These are phyloP conservation scores for Leptobrachium ailaonicum DNA, from an alignment of 2,113 vertebrate genomes.

Conservation along the genomic window DNA sequence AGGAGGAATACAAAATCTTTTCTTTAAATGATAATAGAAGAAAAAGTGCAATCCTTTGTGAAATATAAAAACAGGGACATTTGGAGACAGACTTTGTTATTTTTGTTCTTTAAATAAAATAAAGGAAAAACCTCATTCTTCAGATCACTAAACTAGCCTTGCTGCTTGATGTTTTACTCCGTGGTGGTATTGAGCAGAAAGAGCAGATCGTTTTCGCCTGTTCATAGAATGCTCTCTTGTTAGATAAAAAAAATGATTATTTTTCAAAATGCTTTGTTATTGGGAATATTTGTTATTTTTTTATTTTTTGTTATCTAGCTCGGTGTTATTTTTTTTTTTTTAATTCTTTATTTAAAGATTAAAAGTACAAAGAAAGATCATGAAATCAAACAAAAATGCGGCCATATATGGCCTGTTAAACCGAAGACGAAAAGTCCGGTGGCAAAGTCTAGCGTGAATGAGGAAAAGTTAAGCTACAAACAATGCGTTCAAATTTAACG, in stretches of 20 bases:
- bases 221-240: neutral
- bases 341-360: too few species aligned
- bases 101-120: constrained; percentile 29
- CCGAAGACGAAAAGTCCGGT: too few species aligned
- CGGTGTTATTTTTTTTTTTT: too few species aligned
- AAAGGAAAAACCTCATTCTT: constrained; percentile 14
- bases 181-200: neutral
- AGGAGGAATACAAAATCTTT: constrained; percentile 24
- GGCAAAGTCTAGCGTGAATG: too few species aligned
- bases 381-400: too few species aligned
- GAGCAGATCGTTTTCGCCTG: neutral
- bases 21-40: constrained; percentile 41
- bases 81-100: constrained; percentile 29
- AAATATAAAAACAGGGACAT: constrained; percentile 32
- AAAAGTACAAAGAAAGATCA: too few species aligned
- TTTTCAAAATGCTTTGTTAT: too few species aligned
- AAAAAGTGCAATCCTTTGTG: constrained; percentile 30
- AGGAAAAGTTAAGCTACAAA: too few species aligned
- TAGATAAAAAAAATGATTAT: neutral
- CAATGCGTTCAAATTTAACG: too few species aligned
- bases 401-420: too few species aligned
- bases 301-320: too few species aligned
- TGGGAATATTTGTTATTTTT: too few species aligned
- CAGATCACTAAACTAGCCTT: constrained; percentile 27
- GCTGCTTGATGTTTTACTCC: constrained; percentile 17